phyloP scores from a whole-genome alignment of 1,140 invertebrate genomes.

The Saccostrea glomerata region DNA sequence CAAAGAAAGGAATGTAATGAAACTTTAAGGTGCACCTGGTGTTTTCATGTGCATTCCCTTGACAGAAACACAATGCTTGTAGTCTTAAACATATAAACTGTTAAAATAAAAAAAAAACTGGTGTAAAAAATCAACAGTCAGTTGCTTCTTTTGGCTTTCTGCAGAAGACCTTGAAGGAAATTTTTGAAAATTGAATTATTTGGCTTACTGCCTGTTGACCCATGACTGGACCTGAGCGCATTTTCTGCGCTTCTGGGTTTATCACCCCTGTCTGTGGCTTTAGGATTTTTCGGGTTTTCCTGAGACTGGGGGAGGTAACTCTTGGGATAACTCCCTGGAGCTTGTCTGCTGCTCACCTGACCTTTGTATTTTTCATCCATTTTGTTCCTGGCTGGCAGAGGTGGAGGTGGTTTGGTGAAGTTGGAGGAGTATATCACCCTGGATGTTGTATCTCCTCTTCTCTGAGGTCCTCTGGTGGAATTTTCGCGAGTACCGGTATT shows the following conservation, averaged over 20 bases:
- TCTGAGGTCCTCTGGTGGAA: not conserved
- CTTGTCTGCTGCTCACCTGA: not conserved
- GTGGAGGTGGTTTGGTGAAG: not conserved
- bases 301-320: not conserved
- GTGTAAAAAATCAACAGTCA: not conserved
- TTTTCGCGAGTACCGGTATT: not conserved
- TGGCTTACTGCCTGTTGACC: not conserved
- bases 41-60: no score
- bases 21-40: no score
- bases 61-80: no score
- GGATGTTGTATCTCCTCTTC: not conserved
- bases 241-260: not conserved
- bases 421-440: not conserved
- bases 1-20: no score
- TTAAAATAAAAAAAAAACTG: not conserved
- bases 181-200: not conserved
- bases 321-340: not conserved
- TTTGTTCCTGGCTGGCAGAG: not conserved
- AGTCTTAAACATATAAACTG: not conserved
- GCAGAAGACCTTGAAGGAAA: not conserved
- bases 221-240: not conserved
- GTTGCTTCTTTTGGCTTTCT: not conserved
- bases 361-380: not conserved
- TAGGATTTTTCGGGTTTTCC: not conserved
- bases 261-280: not conserved